Evolutionary conservation across 2,888 invertebrate species (phyloP), one percentile per base, ranked within the genome.

Genomic region (Habroteleia sp.): DNA sequence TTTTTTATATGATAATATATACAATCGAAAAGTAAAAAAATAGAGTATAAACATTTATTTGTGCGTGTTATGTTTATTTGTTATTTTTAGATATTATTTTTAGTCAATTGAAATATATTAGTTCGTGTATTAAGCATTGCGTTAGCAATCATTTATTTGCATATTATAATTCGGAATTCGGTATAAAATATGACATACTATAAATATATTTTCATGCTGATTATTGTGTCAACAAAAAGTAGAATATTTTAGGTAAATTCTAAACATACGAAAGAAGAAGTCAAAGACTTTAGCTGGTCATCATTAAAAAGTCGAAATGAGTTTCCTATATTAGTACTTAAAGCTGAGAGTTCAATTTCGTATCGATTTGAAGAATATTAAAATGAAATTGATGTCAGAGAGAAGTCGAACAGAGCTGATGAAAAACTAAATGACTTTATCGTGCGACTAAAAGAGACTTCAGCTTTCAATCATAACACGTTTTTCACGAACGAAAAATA

Each of bases 381-480:
- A 73, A 73, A 73, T 72, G 71, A 72, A 72, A 72, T 72, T 72
- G 71, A 63, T 73, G 60, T 73, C 73, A 66, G 73, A 73, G 73
- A 65, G 52, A 65, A 65, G 65, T 65, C 39, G 73, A 73, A 73
- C 65, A 60, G 60, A 73, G 48, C 52, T 73, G 73, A 73, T 73
- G 73, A 73, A 65, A 65, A 73, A 73, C 65, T 65, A 73, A 73
- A 73, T 65, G 73, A 73, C 65, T 73, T 65, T 65, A 65, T 73
- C 60, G 37, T 63, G 39, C 52, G 50, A 65, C 73, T 65, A 73
- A 73, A 65, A 73, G 65, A 58, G 72, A 62, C 72, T 72, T 72
- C 56, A 65, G 73, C 52, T 65, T 65, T 65, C 72, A 72, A 72
- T 73, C 72, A 73, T 73, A 65, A 73, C 72, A 73, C 65, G 50